Conservation (phyloP, 2,888 invertebrate species). For the Aphidius colemani region DNA sequence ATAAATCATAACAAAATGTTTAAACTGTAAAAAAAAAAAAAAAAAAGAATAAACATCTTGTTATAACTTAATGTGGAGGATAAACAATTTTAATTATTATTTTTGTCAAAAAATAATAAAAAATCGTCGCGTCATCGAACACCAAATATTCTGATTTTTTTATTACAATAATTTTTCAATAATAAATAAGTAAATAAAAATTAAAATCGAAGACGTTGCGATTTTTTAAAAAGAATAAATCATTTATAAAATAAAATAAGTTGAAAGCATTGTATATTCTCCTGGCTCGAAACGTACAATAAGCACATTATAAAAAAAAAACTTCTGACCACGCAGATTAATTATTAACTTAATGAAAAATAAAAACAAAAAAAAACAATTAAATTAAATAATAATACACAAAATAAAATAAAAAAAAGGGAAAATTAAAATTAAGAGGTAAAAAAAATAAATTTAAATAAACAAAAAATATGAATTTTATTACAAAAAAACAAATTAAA, state of each 20-base stretch:
- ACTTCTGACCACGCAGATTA: slow-evolving; percentile 38
- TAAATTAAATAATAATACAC: slow-evolving; percentile 25
- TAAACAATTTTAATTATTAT: slow-evolving; percentile 15
- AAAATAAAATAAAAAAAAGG: slow-evolving; percentile 24
- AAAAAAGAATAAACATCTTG: slow-evolving; percentile 5
- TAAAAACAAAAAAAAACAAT: slow-evolving; percentile 21
- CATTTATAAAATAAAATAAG: slow-evolving; percentile 15
- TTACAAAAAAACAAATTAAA: slow-evolving; percentile 39
- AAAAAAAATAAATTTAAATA: slow-evolving; percentile 21
- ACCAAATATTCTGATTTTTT: slow-evolving; percentile 14
- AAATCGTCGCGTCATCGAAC: slow-evolving; percentile 14
- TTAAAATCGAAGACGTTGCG: neutral
- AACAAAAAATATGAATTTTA: slow-evolving; percentile 40
- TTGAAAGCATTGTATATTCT: slow-evolving; percentile 35
- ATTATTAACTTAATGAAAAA: slow-evolving; percentile 13
- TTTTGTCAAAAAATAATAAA: slow-evolving; percentile 5
- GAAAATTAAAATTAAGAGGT: slow-evolving; percentile 41
- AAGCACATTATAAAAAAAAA: slow-evolving; percentile 33
- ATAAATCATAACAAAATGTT: neutral
- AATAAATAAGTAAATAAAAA: slow-evolving; percentile 14
- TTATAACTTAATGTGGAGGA: neutral
- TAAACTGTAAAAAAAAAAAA: slow-evolving; percentile 5
- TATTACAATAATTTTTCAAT: slow-evolving; percentile 15
- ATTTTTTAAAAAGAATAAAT: slow-evolving; percentile 14
- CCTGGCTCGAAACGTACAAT: slow-evolving; percentile 44